These are phyloP conservation scores for Collichthys lucidus DNA, from an alignment of 2,113 vertebrate species.

Conservation along the genomic window DNA sequence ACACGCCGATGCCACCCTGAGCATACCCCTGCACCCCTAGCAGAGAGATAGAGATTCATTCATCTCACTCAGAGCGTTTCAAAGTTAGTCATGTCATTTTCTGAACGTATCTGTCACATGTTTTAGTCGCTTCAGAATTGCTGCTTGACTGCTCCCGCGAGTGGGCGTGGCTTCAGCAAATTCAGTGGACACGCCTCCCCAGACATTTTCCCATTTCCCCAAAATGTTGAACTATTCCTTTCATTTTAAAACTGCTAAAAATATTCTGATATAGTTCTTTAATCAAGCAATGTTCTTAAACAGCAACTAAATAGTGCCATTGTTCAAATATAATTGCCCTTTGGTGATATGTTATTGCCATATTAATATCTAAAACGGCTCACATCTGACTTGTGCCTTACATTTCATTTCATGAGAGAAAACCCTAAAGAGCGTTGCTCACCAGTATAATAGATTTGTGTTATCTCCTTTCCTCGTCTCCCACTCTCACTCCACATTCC, in stretches of 20 bases:
- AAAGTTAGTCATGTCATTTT: too few relatives aligned
- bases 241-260: background rate
- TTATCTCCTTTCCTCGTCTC: background rate
- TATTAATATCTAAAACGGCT: background rate
- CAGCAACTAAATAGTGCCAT: too few relatives aligned
- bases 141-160: too few relatives aligned
- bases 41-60: too few relatives aligned
- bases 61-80: too few relatives aligned
- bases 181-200: too few relatives aligned
- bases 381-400: background rate
- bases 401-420: background rate
- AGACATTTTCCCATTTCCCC: background rate
- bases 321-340: background rate
- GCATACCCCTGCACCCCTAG: too few relatives aligned
- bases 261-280: background rate
- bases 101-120: too few relatives aligned
- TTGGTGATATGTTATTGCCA: background rate
- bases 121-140: too few relatives aligned
- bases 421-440: slow-evolving; percentile 1
- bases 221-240: background rate
- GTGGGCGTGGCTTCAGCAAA: too few relatives aligned
- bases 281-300: background rate
- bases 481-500: slow-evolving; percentile 15
- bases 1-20: too few relatives aligned
- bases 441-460: slow-evolving; percentile 15